Evolutionary conservation across 2,797 vertebrate genomes (phyloP).

Genomic region (Syndactyla subalaris): DNA sequence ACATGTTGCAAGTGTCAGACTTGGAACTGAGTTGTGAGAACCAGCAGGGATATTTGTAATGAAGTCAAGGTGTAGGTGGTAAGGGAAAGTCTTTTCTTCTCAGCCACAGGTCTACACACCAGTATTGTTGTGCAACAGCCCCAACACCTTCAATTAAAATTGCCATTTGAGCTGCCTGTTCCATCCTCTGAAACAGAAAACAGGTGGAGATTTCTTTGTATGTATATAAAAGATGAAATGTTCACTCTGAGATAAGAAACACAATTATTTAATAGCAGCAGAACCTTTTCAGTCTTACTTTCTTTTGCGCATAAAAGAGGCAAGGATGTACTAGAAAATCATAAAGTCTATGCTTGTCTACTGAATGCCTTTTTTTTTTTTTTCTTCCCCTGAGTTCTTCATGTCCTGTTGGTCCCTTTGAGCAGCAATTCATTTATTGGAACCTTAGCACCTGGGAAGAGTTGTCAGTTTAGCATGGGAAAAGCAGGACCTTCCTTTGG

Average conservation of each 20-base stretch:
- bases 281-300: neutral
- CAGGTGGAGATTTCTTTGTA: slow-evolving; percentile 9
- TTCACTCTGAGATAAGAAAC: neutral
- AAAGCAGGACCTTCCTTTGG: neutral
- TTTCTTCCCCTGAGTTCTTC: neutral
- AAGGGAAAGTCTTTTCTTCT: slow-evolving; percentile 14
- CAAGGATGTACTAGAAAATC: neutral
- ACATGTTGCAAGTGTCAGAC: neutral
- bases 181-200: neutral
- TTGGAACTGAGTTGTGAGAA: neutral
- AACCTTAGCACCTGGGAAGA: neutral
- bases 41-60: slow-evolving; percentile 36
- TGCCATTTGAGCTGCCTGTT: slow-evolving; percentile 9
- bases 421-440: neutral
- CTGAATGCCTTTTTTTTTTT: neutral
- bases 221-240: neutral
- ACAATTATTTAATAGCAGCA: neutral
- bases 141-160: slow-evolving; percentile 2
- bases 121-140: neutral
- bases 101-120: neutral
- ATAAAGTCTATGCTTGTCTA: neutral
- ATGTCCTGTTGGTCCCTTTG: neutral
- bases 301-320: neutral
- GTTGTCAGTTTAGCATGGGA: neutral
- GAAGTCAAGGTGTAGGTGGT: slow-evolving; percentile 18